Evolutionary conservation across 2,113 vertebrate species (phyloP), one percentile per base, ranked within the genome.

Genomic region (Herpetotheres cachinnans): DNA sequence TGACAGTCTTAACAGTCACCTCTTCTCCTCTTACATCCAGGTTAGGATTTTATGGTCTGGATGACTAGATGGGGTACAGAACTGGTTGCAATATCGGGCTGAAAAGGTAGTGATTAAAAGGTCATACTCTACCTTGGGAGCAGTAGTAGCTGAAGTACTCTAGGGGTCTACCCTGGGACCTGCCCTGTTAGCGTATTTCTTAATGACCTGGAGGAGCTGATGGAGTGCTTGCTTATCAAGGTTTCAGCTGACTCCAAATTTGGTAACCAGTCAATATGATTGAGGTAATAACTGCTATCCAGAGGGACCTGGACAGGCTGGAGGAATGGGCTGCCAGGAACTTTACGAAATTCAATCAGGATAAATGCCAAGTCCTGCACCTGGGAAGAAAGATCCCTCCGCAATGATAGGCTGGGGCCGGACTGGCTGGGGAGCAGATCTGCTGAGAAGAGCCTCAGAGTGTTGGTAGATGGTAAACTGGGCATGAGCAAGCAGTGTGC

Each of bases 111-210:
- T 27, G 13, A n/a, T 69, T 74, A 58, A 88, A 87, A 73, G 15
- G 11, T 61, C 10, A 19, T 1, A 1, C 1, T 61, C 29, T 74
- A 10, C 18, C 24, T 42, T 1, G 0, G 18, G 18, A 81, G 14
- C 20, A 58, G 19, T 4, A 71, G 19, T 7, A 82, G 66, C 25
- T 30, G 6, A 50, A 29, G 8, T 42, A 78, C 9, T 69, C 55
- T 8, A 52, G 24, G 21, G 10, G 3, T 74, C 34, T 85, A 1
- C 54, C 34, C 25, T 34, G 14, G 8, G 17, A 58, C 25, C 32
- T 49, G 12, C 11, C 9, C 8, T 56, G n/a, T 77, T 61, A 61
- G 40, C 3, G 6, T 30, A 32, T 44, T 67, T 67, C 55, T 65
- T 70, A 71, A 25, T 66, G 27, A 54, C 9, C 27, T 86, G 38